Evolutionary conservation across 2,888 invertebrate genomes (phyloP), one percentile per base, ranked within the genome.

Genomic region (Drosophila ustulata): DNA sequence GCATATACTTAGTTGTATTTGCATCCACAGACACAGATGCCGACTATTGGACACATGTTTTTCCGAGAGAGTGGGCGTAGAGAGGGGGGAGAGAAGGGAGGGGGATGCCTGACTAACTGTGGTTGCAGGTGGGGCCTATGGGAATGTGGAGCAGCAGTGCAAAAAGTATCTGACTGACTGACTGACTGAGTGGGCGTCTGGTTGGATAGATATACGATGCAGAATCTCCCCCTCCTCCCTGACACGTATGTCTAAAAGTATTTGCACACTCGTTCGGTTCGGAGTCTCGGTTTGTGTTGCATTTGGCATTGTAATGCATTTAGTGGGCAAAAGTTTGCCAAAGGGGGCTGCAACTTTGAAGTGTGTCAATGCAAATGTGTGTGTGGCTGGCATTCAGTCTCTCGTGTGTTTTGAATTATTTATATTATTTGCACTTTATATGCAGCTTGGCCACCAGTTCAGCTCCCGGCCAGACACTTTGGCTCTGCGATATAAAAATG

Each of bases 281-380:
- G 32, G 25, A 25, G 28, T 25, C 28, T 34, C 45, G 26, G 53
- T 8, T 8, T 18, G 50, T 41, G 39, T 56, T 75, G 70, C 52
- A 41, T 57, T 65, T 62, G 74, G 75, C 69, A 84, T 89, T 83
- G 83, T 83, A 81, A 81, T 83, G 83, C 89, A 83, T 89, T 89
- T 89, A 89, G 85, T 69, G 46, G 47, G 56, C 23, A 45, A 52
- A 56, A 69, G 51, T 37, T 6, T 32, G 52, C n/a, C 26, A 34
- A 5, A 18, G 26, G 28, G 6, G n/a, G n/a, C n/a, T 41, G 39
- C 13, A 46, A 50, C 64, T 78, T 81, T 82, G 75, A 81, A 82
- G 82, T 82, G 76, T 85, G 89, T 85, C 89, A 82, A 85, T 89
- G 85, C 82, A 88, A 77, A 77, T 82, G 82, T 84, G 71, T 87